These are phyloP conservation scores for Megastigmus dorsalis DNA, from an alignment of 2,888 invertebrate genomes.

Conservation along the genomic window DNA sequence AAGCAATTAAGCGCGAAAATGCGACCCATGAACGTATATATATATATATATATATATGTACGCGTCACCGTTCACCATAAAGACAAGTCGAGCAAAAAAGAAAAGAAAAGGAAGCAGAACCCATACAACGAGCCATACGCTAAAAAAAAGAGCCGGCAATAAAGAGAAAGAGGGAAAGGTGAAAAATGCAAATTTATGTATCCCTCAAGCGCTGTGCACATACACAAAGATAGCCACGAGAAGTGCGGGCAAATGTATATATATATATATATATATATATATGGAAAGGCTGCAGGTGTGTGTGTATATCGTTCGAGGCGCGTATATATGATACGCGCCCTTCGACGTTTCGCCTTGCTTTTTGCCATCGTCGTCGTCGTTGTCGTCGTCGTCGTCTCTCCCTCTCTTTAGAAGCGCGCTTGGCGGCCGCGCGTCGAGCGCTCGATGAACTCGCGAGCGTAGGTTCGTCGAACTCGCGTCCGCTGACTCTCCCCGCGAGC, in stretches of 20 bases:
- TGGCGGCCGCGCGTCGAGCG: constrained; percentile 8
- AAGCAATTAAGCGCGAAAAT: not conserved
- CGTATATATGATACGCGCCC: constrained; percentile 20
- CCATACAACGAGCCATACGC: no score
- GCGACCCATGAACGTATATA: no score
- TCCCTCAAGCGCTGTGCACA: not conserved
- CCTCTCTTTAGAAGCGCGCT: constrained; percentile 1
- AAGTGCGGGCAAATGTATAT: constrained; percentile 8
- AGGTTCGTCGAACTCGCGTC: constrained; percentile 51
- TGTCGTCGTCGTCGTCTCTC: not conserved
- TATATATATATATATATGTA: no score
- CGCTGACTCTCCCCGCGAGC: constrained; percentile 35
- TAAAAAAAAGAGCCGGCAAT: no score
- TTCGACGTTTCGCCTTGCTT: constrained; percentile 36
- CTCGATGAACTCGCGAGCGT: constrained; percentile 45
- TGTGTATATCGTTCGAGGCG: no score
- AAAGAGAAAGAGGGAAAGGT: constrained; percentile 2
- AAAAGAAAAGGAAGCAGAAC: not conserved
- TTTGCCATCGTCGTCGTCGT: constrained; percentile 3
- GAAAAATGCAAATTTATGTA: constrained; percentile 40
- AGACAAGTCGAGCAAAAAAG: no score
- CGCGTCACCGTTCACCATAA: no score
- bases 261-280: not conserved
- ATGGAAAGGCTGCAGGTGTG: no score
- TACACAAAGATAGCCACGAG: not conserved